These are phyloP conservation scores for Phrynocephalus versicolor DNA, from an alignment of 2,113 vertebrate genomes.

Conservation along the genomic window DNA sequence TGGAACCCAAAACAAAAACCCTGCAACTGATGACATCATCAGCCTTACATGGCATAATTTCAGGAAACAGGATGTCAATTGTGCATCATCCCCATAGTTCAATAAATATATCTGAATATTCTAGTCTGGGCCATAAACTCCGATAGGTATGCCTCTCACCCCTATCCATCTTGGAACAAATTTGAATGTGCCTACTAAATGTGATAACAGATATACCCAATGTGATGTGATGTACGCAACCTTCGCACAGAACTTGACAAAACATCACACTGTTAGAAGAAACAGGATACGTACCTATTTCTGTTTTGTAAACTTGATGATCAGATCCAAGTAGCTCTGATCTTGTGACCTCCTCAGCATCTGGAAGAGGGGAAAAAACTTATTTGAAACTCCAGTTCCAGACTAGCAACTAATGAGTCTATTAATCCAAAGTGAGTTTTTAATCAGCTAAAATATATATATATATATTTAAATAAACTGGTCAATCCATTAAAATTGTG, in stretches of 20 bases:
- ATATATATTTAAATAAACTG: neutral
- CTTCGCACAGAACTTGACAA: neutral
- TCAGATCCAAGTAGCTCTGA: conserved; percentile 51
- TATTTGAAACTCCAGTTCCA: neutral
- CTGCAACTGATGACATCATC: too few species aligned
- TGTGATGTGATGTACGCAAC: neutral
- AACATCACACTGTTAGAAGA: neutral
- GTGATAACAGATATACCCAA: neutral
- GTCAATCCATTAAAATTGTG: neutral
- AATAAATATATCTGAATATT: too few species aligned
- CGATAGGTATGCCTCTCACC: neutral
- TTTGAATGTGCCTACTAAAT: neutral
- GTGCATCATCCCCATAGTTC: too few species aligned
- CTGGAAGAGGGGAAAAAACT: conserved; percentile 28
- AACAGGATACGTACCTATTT: conserved; percentile 70
- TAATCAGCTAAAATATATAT: neutral
- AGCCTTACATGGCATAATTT: too few species aligned
- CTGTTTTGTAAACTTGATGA: conserved; percentile 58
- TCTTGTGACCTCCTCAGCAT: conserved; percentile 35
- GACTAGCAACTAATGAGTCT: neutral
- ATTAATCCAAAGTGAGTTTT: neutral
- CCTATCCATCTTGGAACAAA: neutral
- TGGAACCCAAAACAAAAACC: too few species aligned
- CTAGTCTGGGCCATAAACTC: too few species aligned
- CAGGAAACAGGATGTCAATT: too few species aligned